A percentile compares a stretch with the other conserved stretches of the same genome.
Evolutionary conservation across 2,113 vertebrate species (phyloP).

Genomic region (Eulemur rufifrons): DNA sequence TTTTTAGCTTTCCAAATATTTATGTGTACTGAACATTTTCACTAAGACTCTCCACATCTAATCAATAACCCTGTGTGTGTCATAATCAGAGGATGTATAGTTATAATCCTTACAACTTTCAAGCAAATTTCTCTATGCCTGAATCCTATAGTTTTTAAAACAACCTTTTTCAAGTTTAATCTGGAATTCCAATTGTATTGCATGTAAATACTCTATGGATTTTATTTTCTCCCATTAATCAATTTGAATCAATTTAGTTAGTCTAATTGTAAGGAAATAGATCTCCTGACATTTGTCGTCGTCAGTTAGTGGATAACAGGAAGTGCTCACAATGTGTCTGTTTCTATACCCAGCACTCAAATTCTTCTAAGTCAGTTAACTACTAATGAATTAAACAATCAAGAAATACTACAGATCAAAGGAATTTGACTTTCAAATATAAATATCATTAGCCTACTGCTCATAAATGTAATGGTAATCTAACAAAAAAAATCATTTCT

Average conservation of each 20-base stretch:
- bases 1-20: not conserved
- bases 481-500: constrained; percentile 2
- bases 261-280: not conserved
- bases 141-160: not conserved
- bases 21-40: not conserved
- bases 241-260: not conserved
- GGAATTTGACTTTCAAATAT: not conserved
- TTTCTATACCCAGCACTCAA: not conserved
- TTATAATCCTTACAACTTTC: not conserved
- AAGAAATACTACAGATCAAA: constrained; percentile 2
- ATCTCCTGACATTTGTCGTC: not conserved
- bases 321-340: not conserved
- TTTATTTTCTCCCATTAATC: not conserved
- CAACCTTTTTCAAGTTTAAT: not conserved
- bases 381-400: not conserved
- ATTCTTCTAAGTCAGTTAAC: not conserved
- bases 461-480: not conserved
- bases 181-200: not conserved
- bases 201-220: not conserved
- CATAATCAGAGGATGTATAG: not conserved
- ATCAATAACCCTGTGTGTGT: not conserved
- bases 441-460: not conserved
- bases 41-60: not conserved
- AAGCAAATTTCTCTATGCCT: not conserved
- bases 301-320: not conserved